Evolutionary conservation across 2,888 invertebrate genomes (phyloP), one percentile per base, ranked within the genome.

Genomic region (Cotesia congregata): DNA sequence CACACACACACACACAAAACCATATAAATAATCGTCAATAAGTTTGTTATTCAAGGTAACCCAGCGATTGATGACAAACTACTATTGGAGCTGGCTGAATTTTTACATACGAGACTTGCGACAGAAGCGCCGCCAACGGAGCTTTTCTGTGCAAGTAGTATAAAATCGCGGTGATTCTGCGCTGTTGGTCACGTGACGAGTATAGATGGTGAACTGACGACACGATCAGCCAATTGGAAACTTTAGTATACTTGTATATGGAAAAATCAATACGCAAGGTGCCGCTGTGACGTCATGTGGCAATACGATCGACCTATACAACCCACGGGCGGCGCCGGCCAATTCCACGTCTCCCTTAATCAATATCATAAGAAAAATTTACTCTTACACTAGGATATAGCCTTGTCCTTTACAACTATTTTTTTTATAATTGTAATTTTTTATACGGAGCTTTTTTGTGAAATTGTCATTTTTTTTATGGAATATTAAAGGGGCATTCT

Each of bases 281-380:
- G 80, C 75, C 78, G 76, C 68, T 65, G 77, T 74, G 68, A 76
- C 77, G 77, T 77, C 77, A 77, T 69, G 17, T 69, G 40, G 67
- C 60, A 70, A 83, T 82, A 84, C 85, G 86, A 87, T 87, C 86
- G 87, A 86, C 87, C 87, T 84, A 85, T 84, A 86, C 85, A 85
- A 86, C 85, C 85, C 17, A 77, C 86, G 85, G 86, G 87, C 87
- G 87, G 86, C 84, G 87, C 85, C 87, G 85, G 85, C 86, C 86
- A 87, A 86, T 87, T 87, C 84, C 83, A 80, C 81, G 82, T 68
- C 70, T 71, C 41, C 41, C 5, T 17, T 85, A 87, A 87, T 87
- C 87, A 86, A 87, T 87, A 87, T 86, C 80, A 82, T 76, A 70
- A 79, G 74, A 74, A 77, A 59, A 60, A 67, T 30, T 72, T 17